These are phyloP conservation scores for Orthosia cruda DNA, from an alignment of 2,888 invertebrate species.

Conservation along the genomic window DNA sequence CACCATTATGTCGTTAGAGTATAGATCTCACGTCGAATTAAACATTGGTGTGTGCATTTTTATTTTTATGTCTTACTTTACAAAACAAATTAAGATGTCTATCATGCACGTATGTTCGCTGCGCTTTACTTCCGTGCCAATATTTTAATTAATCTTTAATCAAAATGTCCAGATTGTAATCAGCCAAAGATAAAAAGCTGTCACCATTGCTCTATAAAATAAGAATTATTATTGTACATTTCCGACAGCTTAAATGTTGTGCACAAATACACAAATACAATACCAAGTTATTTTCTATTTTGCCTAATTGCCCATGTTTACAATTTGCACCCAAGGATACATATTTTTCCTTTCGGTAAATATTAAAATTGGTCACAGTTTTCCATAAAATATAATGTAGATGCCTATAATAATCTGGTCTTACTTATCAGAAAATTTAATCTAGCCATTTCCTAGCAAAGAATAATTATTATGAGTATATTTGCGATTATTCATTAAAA, in stretches of 20 bases:
- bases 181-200: constrained; percentile 56
- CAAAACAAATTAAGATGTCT: constrained; percentile 53
- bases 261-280: background rate
- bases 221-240: constrained; percentile 50
- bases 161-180: constrained; percentile 62
- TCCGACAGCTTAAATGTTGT: constrained; percentile 31
- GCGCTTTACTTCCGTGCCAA: constrained; percentile 54
- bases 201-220: constrained; percentile 49
- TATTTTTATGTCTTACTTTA: constrained; percentile 52
- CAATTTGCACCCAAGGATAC: background rate
- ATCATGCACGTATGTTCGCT: constrained; percentile 37
- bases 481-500: constrained; percentile 1
- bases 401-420: background rate
- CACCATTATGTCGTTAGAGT: constrained; percentile 56
- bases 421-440: constrained; percentile 18
- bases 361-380: background rate
- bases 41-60: constrained; percentile 16
- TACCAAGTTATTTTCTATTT: background rate
- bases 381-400: background rate
- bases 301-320: background rate
- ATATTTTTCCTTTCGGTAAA: background rate
- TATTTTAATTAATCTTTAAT: constrained; percentile 65
- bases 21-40: constrained; percentile 32
- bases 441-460: constrained; percentile 12
- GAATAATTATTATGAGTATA: constrained; percentile 19